These are phyloP conservation scores for Papilio demoleus DNA, from an alignment of 2,888 invertebrate species.

Conservation along the genomic window DNA sequence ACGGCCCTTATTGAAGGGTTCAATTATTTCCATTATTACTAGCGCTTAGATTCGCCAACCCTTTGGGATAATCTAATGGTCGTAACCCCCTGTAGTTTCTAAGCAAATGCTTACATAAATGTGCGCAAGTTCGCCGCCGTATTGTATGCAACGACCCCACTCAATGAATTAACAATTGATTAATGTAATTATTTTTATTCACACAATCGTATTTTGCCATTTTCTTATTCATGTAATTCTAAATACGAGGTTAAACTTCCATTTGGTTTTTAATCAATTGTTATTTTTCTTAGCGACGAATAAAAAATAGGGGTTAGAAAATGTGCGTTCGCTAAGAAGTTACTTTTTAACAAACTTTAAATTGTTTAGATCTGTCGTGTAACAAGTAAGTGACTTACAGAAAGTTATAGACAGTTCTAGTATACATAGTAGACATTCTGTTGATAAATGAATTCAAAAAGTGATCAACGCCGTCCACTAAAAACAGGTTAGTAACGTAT, in stretches of 20 bases:
- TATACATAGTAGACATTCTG: not conserved
- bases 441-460: not conserved
- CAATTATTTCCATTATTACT: conserved; percentile 65
- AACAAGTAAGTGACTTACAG: no score
- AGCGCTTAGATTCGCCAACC: conserved; percentile 76
- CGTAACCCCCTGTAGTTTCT: conserved; percentile 48
- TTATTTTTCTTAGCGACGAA: not conserved
- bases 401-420: no score
- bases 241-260: not conserved
- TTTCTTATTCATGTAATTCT: conserved; percentile 16
- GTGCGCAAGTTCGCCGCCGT: conserved; percentile 45
- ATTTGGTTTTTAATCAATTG: not conserved
- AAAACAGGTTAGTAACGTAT: not conserved
- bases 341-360: no score
- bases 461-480: not conserved
- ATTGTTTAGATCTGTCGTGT: no score
- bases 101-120: conserved; percentile 56
- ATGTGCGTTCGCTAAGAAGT: no score
- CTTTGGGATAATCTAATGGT: conserved; percentile 72
- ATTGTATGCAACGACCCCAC: conserved; percentile 56
- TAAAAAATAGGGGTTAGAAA: not conserved
- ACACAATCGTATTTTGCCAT: conserved; percentile 4
- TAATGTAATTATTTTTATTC: conserved; percentile 33
- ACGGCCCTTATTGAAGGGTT: conserved; percentile 60
- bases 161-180: conserved; percentile 41